A percentile compares a stretch with the other conserved stretches of the same genome.
Conservation (phyloP, 2,797 vertebrate genomes). For the Cynopterus sphinx region DNA sequence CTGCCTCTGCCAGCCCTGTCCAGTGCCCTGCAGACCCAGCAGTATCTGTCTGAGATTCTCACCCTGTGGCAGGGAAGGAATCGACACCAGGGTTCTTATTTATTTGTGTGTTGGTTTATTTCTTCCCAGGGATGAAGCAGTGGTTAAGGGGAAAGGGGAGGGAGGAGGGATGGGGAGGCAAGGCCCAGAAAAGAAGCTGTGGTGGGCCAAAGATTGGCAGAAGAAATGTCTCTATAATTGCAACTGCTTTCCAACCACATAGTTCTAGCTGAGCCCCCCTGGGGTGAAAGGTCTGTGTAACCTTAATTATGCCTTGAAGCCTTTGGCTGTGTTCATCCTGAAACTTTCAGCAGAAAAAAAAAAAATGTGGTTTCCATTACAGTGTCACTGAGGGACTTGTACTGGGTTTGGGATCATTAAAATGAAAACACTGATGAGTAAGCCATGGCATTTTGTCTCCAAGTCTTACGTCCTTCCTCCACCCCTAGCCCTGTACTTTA, state of each 20-base stretch:
- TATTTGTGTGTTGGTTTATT: slow-evolving; percentile 49
- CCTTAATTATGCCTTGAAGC: slow-evolving; percentile 79
- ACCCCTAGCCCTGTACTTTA: slow-evolving; percentile 79
- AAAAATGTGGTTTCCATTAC: slow-evolving; percentile 85
- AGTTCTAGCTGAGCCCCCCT: slow-evolving; percentile 44
- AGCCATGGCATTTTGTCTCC: slow-evolving; percentile 82
- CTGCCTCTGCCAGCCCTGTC: neutral
- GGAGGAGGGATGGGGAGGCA: neutral
- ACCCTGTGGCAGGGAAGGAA: neutral
- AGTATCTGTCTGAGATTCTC: neutral
- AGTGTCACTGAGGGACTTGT: slow-evolving; percentile 78
- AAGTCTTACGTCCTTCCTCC: slow-evolving; percentile 80
- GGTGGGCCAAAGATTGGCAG: neutral
- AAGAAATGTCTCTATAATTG: slow-evolving; percentile 60
- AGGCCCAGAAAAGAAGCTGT: slow-evolving; percentile 36
- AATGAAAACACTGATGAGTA: slow-evolving; percentile 84
- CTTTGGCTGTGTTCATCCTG: slow-evolving; percentile 78
- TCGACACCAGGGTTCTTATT: neutral
- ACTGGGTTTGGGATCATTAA: slow-evolving; percentile 79
- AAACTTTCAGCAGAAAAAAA: slow-evolving; percentile 75
- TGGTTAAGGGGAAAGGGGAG: neutral
- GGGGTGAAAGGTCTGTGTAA: slow-evolving; percentile 46
- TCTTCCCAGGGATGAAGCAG: neutral
- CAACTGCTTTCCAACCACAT: slow-evolving; percentile 49
- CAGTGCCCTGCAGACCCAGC: neutral